Percentiles rank a stretch among this genome's conserved stretches.
Evolutionary conservation across 2,888 invertebrate genomes (phyloP).

Genomic region (Conus canariensis): DNA sequence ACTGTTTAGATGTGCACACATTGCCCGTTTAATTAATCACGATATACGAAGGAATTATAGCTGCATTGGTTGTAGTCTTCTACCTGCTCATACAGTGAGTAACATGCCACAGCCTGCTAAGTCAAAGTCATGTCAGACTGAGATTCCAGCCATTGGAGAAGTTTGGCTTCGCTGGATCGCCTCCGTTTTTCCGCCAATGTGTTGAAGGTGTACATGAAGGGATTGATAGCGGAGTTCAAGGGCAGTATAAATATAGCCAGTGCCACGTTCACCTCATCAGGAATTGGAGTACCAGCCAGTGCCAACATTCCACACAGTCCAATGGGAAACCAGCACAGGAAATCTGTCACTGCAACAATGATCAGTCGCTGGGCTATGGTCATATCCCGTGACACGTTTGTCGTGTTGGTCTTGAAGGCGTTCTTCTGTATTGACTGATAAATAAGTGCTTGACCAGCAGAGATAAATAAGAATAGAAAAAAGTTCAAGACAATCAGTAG

Average conservation of each 20-base stretch:
- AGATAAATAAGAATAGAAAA: slow-evolving; percentile 33
- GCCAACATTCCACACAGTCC: slow-evolving; percentile 2
- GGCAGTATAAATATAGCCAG: background rate
- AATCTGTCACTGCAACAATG: background rate
- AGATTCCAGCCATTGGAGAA: background rate
- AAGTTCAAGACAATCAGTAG: slow-evolving; percentile 42
- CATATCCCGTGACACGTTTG: background rate
- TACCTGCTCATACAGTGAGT: too few species aligned
- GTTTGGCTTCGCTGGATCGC: background rate
- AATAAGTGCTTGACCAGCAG: background rate
- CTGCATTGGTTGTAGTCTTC: too few species aligned
- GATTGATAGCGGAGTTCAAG: background rate
- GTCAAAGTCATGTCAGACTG: background rate
- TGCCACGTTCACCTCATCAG: background rate
- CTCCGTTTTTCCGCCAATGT: background rate
- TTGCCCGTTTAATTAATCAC: too few species aligned
- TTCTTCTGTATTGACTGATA: background rate
- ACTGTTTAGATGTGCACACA: too few species aligned
- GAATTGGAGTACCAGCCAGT: background rate
- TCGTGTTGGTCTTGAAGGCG: background rate
- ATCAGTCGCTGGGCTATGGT: background rate
- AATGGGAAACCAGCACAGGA: slow-evolving; percentile 11
- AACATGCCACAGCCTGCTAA: background rate
- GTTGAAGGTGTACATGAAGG: background rate
- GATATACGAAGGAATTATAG: too few species aligned